Evolutionary conservation across 2,797 vertebrate species (phyloP), one percentile per base, ranked within the genome.

Genomic region (Natrix natrix): DNA sequence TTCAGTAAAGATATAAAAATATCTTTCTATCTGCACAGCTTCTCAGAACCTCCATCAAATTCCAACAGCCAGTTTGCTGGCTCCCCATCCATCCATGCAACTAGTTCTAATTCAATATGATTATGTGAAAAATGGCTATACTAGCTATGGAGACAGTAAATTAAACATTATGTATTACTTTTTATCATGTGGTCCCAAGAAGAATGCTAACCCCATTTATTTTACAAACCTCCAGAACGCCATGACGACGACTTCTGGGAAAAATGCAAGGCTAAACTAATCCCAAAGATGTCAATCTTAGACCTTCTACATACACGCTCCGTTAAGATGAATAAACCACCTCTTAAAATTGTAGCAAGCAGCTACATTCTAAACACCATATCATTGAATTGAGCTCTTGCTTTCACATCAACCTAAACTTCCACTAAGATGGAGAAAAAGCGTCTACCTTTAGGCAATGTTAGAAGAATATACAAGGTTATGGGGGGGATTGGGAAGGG

Each of bases 101-200:
- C 96, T 94, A 98, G 97, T 97, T 98, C 97, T 98, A 98, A 99
- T 98, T 98, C 98, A 99, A 99, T 98, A 98, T 98, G 98, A 98
- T 98, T 98, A 98, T 98, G 98, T 98, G 98, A 99, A 98, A 98
- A 98, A 99, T 98, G 98, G 98, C 97, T 97, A 98, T 97, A 98
- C 97, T 98, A 96, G 97, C 98, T 98, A 97, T 96, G 97, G 98
- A 98, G 98, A 99, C 98, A 98, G 98, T 99, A 99, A 99, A 99
- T 99, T 99, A 99, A 98, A 99, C 97, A 98, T 98, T 99, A 99
- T 99, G 98, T 98, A 99, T 98, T 98, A 98, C 98, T 98, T 98
- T 98, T 97, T 97, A 96, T 97, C 95, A 48, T 96, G 97, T 96
- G 96, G 98, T 98, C 98, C 97, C 48, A 88, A 97, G 97, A 98